A percentile compares a stretch with the other conserved stretches of the same genome.
Evolutionary conservation across 2,888 invertebrate species (phyloP).

Genomic region (Folsomia candida): DNA sequence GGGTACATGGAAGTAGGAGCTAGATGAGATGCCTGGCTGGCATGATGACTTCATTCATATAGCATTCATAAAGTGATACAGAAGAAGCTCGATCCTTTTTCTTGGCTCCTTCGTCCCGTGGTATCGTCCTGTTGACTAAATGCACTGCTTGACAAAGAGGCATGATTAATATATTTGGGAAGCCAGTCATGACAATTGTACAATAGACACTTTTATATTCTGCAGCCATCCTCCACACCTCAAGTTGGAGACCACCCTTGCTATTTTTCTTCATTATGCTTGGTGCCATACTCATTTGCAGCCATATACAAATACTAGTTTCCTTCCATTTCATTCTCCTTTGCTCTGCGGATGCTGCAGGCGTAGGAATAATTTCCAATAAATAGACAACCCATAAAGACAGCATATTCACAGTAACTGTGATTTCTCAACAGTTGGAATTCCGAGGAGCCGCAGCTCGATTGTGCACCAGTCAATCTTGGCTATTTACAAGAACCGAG

Average conservation of each 20-base stretch:
- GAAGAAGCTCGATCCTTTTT: not conserved
- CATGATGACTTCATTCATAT: constrained; percentile 48
- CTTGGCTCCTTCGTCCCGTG: constrained; percentile 3
- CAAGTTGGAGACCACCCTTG: constrained; percentile 44
- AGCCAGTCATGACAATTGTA: constrained; percentile 51
- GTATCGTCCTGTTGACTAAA: constrained; percentile 40
- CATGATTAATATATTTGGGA: constrained; percentile 51
- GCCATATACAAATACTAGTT: too few relatives aligned
- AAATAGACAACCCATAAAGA: too few relatives aligned
- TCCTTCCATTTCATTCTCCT: too few relatives aligned
- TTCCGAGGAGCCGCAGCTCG: too few relatives aligned
- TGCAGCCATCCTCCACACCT: constrained; percentile 46
- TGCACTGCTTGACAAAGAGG: constrained; percentile 47
- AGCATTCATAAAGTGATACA: not conserved
- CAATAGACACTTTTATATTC: constrained; percentile 48
- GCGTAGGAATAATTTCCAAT: too few relatives aligned
- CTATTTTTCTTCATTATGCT: constrained; percentile 11
- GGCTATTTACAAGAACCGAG: too few relatives aligned
- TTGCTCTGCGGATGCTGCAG: too few relatives aligned
- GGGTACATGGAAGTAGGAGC: too few relatives aligned
- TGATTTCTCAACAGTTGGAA: too few relatives aligned
- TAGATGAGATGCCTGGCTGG: too few relatives aligned
- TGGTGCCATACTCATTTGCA: not conserved
- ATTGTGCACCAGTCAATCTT: too few relatives aligned
- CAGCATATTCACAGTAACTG: too few relatives aligned